Evolutionary conservation across 2,797 vertebrate genomes (phyloP), one percentile per base, ranked within the genome.

Genomic region (Peromyscus melanophrys): DNA sequence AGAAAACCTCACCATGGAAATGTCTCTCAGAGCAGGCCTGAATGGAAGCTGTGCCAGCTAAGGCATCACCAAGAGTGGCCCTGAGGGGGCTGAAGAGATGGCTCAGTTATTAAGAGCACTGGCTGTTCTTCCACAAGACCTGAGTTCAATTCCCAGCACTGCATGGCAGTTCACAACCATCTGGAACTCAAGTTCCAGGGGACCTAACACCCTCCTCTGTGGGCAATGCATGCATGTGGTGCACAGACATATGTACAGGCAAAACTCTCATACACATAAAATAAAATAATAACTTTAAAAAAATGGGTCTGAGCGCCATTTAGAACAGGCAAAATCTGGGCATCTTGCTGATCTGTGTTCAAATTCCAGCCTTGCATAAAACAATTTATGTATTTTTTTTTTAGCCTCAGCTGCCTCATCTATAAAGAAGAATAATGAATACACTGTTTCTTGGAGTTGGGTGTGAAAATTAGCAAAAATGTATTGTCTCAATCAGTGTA

Each of bases 281-380:
- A 80, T 80, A 80, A 78, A 84, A 65, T 84, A 46, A 46, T 34
- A 65, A 65, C 21, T 46, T 46, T 4, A 46, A 65, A 46, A 46
- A 83, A 67, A 67, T 23, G 11, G 21, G 4, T 19, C 40, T 40
- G 3, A 67, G 37, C 5, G 29, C 21, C 8, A 0, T 31, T n/a
- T 46, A 31, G 12, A 78, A 87, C 27, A 69, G 61, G 27, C 82
- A 31, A 71, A 6, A 82, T 34, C 1, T 4, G 17, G 19, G 55
- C 78, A 34, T 61, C 52, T 94, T 78, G 55, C 19, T 92, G 69
- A 71, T n/a, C 55, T 82, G 3, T 4, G 16, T 67, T 76, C 93
- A 95, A 94, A 82, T 61, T 67, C 81, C 37, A 46, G 46, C 76
- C 85, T 96, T 52, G 52, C 4, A 75, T 23, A 27, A 49, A 75